Conservation (phyloP, 2,888 invertebrate genomes). For the Melipona bicolor region DNA sequence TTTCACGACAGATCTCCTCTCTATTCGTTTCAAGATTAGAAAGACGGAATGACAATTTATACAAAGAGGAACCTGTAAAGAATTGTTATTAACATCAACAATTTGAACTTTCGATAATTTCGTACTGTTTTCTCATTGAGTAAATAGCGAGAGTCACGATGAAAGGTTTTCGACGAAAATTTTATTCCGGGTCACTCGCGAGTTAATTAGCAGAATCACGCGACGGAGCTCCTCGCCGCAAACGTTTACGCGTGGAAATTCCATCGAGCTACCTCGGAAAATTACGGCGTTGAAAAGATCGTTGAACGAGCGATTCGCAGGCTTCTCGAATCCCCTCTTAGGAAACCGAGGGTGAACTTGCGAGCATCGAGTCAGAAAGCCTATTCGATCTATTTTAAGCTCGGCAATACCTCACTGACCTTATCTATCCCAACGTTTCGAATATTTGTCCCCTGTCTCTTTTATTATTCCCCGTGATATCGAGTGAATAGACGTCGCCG, state of each 20-base stretch:
- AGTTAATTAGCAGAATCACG: slow-evolving; percentile 4
- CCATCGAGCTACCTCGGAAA: slow-evolving; percentile 9
- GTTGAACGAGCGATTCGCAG: slow-evolving; percentile 41
- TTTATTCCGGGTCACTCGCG: neutral
- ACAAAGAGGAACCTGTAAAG: too few species aligned
- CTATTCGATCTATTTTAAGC: slow-evolving; percentile 37
- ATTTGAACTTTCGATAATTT: too few species aligned
- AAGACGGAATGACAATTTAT: too few species aligned
- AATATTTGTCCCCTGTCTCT: neutral
- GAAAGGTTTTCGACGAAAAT: neutral
- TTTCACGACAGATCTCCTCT: too few species aligned
- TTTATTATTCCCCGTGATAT: neutral
- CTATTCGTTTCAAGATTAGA: too few species aligned
- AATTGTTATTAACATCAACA: too few species aligned
- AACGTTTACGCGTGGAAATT: slow-evolving; percentile 22
- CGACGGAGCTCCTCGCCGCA: neutral
- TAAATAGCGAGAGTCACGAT: too few species aligned
- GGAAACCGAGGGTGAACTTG: slow-evolving; percentile 33
- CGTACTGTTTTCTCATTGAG: too few species aligned
- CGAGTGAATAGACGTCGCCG: neutral
- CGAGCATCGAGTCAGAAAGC: slow-evolving; percentile 31
- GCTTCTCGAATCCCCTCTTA: slow-evolving; percentile 47
- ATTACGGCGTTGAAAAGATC: slow-evolving; percentile 23
- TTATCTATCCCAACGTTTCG: neutral
- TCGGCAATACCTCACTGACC: neutral